These are phyloP conservation scores for Aramus guarauna DNA, from an alignment of 2,113 vertebrate species.

Conservation along the genomic window DNA sequence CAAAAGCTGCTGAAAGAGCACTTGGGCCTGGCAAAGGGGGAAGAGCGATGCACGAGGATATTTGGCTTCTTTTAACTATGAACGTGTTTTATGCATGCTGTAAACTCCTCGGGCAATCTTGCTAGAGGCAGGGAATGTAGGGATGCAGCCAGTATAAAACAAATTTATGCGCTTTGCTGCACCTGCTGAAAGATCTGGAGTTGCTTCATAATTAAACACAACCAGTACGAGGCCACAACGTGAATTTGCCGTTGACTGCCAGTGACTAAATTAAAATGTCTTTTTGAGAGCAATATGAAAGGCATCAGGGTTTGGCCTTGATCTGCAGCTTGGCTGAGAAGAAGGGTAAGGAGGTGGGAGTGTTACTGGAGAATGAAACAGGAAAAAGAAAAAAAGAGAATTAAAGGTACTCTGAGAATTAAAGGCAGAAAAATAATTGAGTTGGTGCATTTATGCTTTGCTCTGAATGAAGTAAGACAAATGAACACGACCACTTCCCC, in stretches of 20 bases:
- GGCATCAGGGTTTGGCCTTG: neutral
- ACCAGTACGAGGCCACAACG: accelerated
- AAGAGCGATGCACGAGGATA: accelerated
- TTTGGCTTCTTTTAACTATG: neutral
- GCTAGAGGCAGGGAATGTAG: neutral
- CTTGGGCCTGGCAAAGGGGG: neutral
- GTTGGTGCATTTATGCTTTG: neutral
- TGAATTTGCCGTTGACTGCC: neutral
- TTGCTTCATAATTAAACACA: neutral
- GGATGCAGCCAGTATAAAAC: neutral
- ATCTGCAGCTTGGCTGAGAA: neutral
- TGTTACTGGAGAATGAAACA: neutral
- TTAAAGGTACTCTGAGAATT: neutral
- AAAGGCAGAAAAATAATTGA: neutral
- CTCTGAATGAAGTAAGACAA: neutral
- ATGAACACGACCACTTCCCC: neutral
- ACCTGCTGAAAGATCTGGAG: neutral
- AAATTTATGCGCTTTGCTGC: neutral
- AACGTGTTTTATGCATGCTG: accelerated
- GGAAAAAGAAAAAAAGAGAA: neutral
- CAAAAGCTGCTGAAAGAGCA: neutral
- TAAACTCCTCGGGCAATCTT: neutral
- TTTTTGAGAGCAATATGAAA: neutral
- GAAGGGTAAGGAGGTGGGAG: neutral
- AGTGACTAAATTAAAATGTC: neutral